A percentile compares a stretch with the other conserved stretches of the same genome.
Evolutionary conservation across 2,888 invertebrate genomes (phyloP).

Genomic region (Aphrophora alni): DNA sequence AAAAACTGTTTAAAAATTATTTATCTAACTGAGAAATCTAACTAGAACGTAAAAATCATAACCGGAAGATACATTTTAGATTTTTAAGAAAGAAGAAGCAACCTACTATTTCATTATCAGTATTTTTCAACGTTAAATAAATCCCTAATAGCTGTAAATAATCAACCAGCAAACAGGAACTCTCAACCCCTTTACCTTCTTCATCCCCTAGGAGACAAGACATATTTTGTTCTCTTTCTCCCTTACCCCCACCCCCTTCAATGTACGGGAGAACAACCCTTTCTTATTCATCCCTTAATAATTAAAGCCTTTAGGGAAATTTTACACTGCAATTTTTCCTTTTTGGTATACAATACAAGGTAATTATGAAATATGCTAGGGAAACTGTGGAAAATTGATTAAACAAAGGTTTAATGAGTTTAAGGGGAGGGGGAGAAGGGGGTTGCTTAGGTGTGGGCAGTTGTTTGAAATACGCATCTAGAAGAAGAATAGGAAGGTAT

Average conservation of each 20-base stretch:
- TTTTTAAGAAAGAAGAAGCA: too few species aligned
- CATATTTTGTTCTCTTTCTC: not conserved
- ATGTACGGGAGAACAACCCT: not conserved
- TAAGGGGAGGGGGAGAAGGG: not conserved
- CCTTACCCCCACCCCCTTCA: too few species aligned
- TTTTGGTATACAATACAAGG: slow-evolving; percentile 39
- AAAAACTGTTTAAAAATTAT: too few species aligned
- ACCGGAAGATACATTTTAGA: too few species aligned
- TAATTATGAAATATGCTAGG: not conserved
- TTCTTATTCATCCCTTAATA: slow-evolving; percentile 39
- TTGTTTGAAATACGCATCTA: not conserved
- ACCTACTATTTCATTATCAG: too few species aligned
- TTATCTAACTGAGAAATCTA: too few species aligned
- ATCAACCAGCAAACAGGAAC: not conserved
- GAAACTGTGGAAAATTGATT: slow-evolving; percentile 3
- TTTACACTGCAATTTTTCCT: slow-evolving; percentile 48
- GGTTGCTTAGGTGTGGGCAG: too few species aligned
- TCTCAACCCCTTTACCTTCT: not conserved
- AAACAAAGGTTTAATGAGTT: not conserved
- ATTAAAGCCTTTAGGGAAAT: slow-evolving; percentile 49
- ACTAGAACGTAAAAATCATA: too few species aligned
- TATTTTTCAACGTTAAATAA: not conserved
- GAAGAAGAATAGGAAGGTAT: not conserved
- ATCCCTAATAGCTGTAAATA: not conserved
- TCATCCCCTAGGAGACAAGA: slow-evolving; percentile 5